A percentile compares a stretch with the other conserved stretches of the same genome.
phyloP scores from a whole-genome alignment of 2,797 vertebrate species.

The Sarcophilus harrisii region DNA sequence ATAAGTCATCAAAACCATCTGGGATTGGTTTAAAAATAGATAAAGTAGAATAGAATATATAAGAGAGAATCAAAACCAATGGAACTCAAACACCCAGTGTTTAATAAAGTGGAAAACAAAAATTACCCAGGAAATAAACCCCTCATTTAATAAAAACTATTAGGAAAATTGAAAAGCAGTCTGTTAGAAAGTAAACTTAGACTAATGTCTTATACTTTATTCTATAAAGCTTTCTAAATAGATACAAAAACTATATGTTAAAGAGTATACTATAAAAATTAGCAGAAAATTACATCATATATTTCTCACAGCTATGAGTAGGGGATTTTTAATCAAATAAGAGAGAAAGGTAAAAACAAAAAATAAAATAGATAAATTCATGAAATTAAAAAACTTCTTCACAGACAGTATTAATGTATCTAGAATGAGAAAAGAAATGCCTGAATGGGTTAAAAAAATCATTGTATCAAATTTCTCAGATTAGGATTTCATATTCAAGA shows the following conservation, averaged over 20 bases:
- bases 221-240: neutral
- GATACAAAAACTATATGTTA: neutral
- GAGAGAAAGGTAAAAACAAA: neutral
- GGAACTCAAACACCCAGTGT: neutral
- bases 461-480: neutral
- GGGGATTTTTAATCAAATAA: neutral
- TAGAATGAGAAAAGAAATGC: neutral
- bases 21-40: neutral
- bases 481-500: neutral
- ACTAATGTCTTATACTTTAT: neutral
- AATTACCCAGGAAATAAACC: neutral
- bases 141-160: neutral
- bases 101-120: neutral
- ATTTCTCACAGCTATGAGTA: neutral
- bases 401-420: neutral
- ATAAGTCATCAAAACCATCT: neutral
- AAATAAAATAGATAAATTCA: neutral
- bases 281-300: neutral
- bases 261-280: neutral
- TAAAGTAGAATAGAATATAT: neutral
- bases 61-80: neutral
- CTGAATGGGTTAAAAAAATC: neutral
- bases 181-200: neutral
- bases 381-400: neutral
- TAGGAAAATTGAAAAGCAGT: neutral